Conservation (phyloP, 1,140 invertebrate genomes). For the Ips typographus region DNA sequence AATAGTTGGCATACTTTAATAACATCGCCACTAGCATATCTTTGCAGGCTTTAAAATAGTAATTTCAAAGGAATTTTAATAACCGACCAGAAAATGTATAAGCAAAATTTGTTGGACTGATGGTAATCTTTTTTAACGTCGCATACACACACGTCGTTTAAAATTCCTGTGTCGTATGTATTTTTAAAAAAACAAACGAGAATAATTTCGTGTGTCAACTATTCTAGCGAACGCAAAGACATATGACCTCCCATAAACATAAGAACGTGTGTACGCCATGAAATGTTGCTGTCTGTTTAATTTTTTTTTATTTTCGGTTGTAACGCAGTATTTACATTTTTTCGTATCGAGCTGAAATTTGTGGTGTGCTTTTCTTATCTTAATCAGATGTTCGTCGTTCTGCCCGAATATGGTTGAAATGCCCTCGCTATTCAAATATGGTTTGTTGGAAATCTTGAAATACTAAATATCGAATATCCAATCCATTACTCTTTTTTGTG, state of each 20-base stretch:
- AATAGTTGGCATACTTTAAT: constrained; percentile 1
- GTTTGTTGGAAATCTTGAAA: no score
- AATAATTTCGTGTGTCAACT: constrained; percentile 11
- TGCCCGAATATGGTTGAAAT: neutral
- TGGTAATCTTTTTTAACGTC: no score
- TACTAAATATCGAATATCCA: no score
- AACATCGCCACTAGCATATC: neutral
- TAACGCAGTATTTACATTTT: constrained; percentile 10
- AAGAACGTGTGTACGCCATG: constrained; percentile 10
- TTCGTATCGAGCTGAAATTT: constrained; percentile 8
- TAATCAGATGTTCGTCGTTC: neutral
- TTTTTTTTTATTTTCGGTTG: neutral
- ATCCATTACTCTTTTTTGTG: no score
- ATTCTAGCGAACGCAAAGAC: constrained; percentile 10
- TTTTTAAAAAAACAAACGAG: neutral
- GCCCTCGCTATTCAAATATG: no score
- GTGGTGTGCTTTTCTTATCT: constrained; percentile 9
- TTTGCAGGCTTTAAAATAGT: neutral
- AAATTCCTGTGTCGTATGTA: neutral
- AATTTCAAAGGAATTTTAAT: no score
- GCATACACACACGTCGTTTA: no score
- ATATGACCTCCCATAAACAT: constrained; percentile 20
- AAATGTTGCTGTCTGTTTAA: no score
- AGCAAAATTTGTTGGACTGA: no score
- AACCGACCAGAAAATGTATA: no score